Percentiles rank a stretch among this genome's conserved stretches.
Conservation (phyloP, 2,888 invertebrate species). For the Lithophane semibrunnea region DNA sequence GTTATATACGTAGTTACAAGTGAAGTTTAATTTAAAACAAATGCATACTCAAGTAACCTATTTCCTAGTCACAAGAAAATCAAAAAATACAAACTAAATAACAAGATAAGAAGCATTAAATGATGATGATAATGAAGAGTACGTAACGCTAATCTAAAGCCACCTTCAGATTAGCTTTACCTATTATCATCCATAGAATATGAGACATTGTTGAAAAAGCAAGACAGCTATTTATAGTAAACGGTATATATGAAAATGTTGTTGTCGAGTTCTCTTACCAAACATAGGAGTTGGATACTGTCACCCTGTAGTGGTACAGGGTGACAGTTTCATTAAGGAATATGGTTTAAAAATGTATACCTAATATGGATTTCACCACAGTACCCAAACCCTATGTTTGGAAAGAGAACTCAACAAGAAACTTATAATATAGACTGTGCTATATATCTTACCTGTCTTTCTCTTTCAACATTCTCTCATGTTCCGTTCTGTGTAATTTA, state of each 20-base stretch:
- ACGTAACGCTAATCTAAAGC: no score
- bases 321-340: not conserved
- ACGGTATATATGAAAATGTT: no score
- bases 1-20: not conserved
- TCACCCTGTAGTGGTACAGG: not conserved
- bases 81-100: not conserved
- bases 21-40: not conserved
- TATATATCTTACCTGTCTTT: not conserved
- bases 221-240: no score
- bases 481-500: not conserved
- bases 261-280: no score
- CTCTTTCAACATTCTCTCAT: not conserved
- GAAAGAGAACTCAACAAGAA: not conserved
- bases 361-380: not conserved
- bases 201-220: no score
- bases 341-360: not conserved
- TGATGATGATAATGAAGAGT: not conserved
- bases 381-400: not conserved
- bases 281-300: no score
- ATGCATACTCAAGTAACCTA: not conserved
- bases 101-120: not conserved
- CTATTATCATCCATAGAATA: no score
- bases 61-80: not conserved
- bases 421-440: not conserved
- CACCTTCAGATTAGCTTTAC: no score